phyloP scores from a whole-genome alignment of 2,888 invertebrate species.

The Drosophila fulvimacula region DNA sequence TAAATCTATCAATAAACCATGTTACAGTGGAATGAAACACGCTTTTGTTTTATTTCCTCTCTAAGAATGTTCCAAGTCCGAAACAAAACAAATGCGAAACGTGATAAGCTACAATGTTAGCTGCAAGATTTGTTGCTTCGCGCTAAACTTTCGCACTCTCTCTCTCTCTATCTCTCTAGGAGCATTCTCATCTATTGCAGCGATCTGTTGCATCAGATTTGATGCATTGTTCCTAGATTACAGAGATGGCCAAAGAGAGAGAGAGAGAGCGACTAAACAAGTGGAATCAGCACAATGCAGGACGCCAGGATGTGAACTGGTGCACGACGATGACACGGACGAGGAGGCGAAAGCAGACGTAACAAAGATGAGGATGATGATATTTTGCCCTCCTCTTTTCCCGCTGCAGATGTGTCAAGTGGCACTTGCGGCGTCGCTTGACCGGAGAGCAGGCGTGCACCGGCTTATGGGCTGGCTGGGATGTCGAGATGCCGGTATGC shows the following conservation, averaged over 20 bases:
- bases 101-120: slow-evolving; percentile 12
- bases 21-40: slow-evolving; percentile 6
- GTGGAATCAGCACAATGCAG: slow-evolving; percentile 24
- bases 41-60: neutral
- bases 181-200: slow-evolving; percentile 18
- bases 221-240: slow-evolving; percentile 38
- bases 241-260: neutral
- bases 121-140: slow-evolving; percentile 1
- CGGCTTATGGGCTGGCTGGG: slow-evolving; percentile 3
- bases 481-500: neutral
- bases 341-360: neutral
- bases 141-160: neutral
- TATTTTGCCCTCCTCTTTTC: neutral
- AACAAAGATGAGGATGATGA: slow-evolving; percentile 1
- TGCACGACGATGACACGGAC: neutral
- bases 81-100: neutral
- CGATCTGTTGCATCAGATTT: slow-evolving; percentile 52
- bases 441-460: slow-evolving; percentile 12
- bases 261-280: slow-evolving; percentile 16
- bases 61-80: neutral
- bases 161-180: slow-evolving; percentile 2
- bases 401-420: slow-evolving; percentile 50
- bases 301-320: neutral
- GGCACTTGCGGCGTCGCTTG: slow-evolving; percentile 56
- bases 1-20: neutral